Conservation (phyloP, 2,797 vertebrate genomes). For the Cyclura pinguis region DNA sequence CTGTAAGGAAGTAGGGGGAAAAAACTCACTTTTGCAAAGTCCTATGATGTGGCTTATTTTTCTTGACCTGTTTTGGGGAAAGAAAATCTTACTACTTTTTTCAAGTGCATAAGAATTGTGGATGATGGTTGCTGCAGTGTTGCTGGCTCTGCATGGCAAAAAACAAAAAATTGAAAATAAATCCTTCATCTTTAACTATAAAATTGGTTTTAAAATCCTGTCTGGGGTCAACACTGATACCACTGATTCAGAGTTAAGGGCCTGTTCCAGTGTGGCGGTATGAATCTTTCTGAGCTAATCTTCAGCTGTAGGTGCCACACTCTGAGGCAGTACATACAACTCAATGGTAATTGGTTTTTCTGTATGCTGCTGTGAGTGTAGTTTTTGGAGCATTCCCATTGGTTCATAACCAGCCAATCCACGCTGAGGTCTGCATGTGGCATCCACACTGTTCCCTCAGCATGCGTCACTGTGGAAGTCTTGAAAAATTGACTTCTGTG, state of each 20-base stretch:
- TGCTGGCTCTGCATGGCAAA: background rate
- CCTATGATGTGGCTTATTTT: conserved; percentile 56
- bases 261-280: background rate
- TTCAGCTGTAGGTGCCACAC: background rate
- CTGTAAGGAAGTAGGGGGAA: too few relatives aligned
- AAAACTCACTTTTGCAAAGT: conserved; percentile 32
- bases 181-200: conserved; percentile 3
- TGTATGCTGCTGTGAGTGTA: background rate
- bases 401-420: background rate
- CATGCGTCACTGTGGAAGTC: background rate
- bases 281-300: background rate
- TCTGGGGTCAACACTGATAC: background rate
- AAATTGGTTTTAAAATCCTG: background rate
- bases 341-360: background rate
- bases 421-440: conserved; percentile 8
- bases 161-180: background rate
- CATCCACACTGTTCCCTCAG: background rate
- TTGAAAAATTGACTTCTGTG: background rate
- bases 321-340: background rate
- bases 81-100: conserved; percentile 54
- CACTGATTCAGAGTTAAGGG: background rate
- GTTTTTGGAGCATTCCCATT: background rate
- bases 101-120: background rate
- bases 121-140: background rate
- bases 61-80: background rate